phyloP scores from a whole-genome alignment of 1,140 invertebrate species.

The Drosophila cardini region DNA sequence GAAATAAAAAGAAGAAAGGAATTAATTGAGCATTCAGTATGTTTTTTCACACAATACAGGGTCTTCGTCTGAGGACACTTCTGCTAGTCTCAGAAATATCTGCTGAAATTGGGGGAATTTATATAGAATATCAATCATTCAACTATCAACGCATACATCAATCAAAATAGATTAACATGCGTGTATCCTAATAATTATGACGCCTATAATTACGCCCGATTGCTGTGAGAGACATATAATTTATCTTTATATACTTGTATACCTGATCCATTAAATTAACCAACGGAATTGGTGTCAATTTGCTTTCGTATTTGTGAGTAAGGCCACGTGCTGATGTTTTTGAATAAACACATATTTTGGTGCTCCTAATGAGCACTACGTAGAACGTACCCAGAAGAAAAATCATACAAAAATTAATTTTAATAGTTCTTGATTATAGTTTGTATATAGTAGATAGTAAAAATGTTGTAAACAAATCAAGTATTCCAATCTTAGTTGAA shows the following conservation, averaged over 20 bases:
- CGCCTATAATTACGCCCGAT: conserved; percentile 39
- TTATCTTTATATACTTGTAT: conserved; percentile 13
- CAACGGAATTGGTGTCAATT: conserved; percentile 57
- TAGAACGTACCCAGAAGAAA: not conserved
- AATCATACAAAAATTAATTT: too few species aligned
- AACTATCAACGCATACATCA: conserved; percentile 62
- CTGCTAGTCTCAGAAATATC: too few species aligned
- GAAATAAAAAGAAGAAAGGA: too few species aligned
- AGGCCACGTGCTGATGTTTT: conserved; percentile 8
- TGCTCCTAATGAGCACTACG: conserved; percentile 16
- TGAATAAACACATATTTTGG: conserved; percentile 31
- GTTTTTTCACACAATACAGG: too few species aligned
- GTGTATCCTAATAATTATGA: conserved; percentile 70
- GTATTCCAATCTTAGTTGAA: too few species aligned
- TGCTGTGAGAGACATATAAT: conserved; percentile 11
- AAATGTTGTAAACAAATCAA: too few species aligned
- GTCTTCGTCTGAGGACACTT: too few species aligned
- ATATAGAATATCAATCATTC: conserved; percentile 42
- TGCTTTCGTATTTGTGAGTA: not conserved
- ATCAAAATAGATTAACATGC: conserved; percentile 63
- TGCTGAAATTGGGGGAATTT: not conserved
- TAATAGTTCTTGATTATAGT: too few species aligned
- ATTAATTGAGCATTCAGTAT: too few species aligned
- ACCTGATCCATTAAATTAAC: conserved; percentile 47
- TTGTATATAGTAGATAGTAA: too few species aligned